Percentiles rank a stretch among this genome's conserved stretches.
Conservation (phyloP, 2,113 vertebrate genomes). For the Galemys pyrenaicus region DNA sequence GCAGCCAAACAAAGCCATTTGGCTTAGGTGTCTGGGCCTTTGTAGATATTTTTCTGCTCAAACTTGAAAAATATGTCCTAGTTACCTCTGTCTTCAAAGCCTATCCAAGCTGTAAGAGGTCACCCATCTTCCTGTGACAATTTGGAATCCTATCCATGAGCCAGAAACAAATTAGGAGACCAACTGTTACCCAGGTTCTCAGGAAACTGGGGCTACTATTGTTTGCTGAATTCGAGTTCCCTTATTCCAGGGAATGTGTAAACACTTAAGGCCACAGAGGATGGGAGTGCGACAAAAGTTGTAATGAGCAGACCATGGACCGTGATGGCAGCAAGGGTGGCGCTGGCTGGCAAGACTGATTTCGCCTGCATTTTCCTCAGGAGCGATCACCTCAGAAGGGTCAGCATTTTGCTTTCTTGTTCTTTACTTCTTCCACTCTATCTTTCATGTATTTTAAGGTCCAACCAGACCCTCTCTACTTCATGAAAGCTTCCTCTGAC, state of each 20-base stretch:
- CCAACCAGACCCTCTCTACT: neutral
- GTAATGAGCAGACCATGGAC: neutral
- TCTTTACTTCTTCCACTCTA: neutral
- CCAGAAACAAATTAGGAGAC: conserved; percentile 7
- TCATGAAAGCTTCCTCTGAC: neutral
- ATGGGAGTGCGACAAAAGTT: neutral
- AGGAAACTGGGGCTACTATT: neutral
- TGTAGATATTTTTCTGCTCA: conserved; percentile 38
- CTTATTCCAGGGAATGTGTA: neutral
- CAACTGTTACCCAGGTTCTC: conserved; percentile 1
- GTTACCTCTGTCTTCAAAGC: neutral
- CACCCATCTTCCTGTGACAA: conserved; percentile 17
- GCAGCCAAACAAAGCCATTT: neutral
- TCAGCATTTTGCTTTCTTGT: neutral
- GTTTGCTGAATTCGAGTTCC: conserved; percentile 15
- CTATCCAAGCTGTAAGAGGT: neutral
- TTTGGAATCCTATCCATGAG: conserved; percentile 21
- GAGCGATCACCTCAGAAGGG: neutral
- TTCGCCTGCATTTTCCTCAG: neutral
- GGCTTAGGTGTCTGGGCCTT: neutral
- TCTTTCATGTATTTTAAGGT: neutral
- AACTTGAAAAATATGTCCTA: conserved; percentile 3
- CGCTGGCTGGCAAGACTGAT: neutral
- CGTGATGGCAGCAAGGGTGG: neutral
- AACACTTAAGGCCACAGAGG: neutral